These are phyloP conservation scores for Hydrotaea cyrtoneurina DNA, from an alignment of 2,888 invertebrate genomes.

Conservation along the genomic window DNA sequence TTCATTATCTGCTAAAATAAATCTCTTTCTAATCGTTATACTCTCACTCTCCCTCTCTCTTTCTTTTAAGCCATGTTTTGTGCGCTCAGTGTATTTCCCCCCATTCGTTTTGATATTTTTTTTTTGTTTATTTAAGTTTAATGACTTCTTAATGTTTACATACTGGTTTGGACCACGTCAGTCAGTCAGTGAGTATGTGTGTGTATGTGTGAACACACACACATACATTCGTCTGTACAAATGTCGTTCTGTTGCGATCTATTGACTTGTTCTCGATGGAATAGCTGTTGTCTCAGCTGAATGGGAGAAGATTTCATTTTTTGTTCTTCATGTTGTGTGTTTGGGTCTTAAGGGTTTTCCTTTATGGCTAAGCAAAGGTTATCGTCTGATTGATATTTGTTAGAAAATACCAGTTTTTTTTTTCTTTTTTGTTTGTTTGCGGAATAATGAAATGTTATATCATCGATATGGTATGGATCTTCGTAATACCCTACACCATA, in stretches of 20 bases:
- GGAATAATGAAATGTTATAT: too few species aligned
- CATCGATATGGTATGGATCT: too few species aligned
- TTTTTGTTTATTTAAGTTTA: slow-evolving; percentile 31
- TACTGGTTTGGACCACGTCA: slow-evolving; percentile 48
- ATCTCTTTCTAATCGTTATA: background rate
- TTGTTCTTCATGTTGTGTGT: background rate
- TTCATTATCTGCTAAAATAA: background rate
- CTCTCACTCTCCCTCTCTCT: slow-evolving; percentile 6
- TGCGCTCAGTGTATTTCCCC: background rate
- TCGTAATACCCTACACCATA: too few species aligned
- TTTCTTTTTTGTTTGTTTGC: background rate
- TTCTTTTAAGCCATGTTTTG: background rate
- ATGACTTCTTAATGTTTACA: slow-evolving; percentile 16
- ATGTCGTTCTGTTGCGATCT: background rate
- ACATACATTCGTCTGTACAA: background rate
- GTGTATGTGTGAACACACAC: background rate
- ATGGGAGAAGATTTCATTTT: background rate
- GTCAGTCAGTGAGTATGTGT: background rate
- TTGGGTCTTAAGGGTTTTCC: background rate
- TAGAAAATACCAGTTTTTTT: background rate
- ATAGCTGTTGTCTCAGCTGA: slow-evolving; percentile 19
- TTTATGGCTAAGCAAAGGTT: background rate
- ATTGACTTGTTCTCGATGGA: too few species aligned
- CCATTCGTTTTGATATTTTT: slow-evolving; percentile 8
- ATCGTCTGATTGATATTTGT: background rate